A percentile compares a stretch with the other conserved stretches of the same genome.
These are phyloP conservation scores for Propithecus coquereli DNA, from an alignment of 2,113 vertebrate genomes.

Conservation along the genomic window DNA sequence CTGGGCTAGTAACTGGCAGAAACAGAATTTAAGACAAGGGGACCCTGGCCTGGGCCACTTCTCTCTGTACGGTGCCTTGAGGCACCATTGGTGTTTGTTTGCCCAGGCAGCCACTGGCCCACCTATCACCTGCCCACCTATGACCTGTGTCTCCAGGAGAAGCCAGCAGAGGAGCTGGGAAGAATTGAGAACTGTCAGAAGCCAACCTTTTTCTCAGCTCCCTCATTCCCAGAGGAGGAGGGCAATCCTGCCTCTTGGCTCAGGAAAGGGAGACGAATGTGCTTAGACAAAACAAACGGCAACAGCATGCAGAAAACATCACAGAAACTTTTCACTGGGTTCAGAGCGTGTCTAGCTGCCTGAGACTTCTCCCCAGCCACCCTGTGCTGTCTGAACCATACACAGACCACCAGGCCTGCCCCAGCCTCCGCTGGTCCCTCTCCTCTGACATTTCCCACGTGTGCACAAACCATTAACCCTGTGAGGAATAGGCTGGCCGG, in stretches of 20 bases:
- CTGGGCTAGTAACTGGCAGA: background rate
- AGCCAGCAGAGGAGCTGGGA: background rate
- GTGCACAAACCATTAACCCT: conserved; percentile 1
- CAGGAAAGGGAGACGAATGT: background rate
- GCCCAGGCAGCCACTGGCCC: background rate
- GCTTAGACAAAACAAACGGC: conserved; percentile 60
- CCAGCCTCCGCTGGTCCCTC: background rate
- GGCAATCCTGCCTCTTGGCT: conserved; percentile 4
- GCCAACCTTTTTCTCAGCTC: background rate
- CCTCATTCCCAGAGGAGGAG: background rate
- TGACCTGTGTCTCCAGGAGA: too few relatives aligned
- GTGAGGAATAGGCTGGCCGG: background rate
- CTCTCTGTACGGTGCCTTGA: background rate
- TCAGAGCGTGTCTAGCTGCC: background rate
- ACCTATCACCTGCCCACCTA: background rate
- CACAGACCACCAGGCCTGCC: background rate
- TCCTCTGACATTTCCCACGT: background rate
- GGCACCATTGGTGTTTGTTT: too few relatives aligned
- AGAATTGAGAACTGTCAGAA: background rate
- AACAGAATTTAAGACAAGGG: background rate
- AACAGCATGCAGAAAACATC: background rate
- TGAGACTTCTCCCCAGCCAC: background rate
- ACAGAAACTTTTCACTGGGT: background rate
- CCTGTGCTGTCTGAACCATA: background rate
- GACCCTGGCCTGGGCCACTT: background rate